Evolutionary conservation across 2,113 vertebrate species (phyloP).

Genomic region (Phaetusa simplex): DNA sequence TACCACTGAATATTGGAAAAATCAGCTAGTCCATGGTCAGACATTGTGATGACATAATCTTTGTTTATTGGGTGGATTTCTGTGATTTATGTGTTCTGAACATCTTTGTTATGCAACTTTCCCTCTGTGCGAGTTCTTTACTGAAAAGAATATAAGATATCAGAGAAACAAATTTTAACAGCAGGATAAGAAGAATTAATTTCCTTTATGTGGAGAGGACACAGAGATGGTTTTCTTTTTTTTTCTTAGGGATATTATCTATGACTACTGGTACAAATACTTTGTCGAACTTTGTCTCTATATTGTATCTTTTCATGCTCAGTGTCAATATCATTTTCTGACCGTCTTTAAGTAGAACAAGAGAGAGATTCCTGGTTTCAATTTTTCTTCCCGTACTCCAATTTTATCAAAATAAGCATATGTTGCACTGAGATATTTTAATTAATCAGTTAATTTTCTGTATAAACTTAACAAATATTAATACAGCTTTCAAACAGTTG

Average conservation of each 20-base stretch:
- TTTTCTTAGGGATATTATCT: background rate
- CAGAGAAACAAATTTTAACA: background rate
- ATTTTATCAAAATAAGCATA: background rate
- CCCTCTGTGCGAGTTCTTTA: background rate
- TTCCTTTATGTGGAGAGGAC: background rate
- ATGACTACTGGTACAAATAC: background rate
- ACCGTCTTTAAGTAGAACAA: background rate
- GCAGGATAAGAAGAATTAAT: background rate
- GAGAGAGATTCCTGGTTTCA: background rate
- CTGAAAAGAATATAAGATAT: background rate
- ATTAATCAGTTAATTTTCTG: background rate
- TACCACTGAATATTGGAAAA: background rate
- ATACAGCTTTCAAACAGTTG: background rate
- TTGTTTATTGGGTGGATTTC: background rate
- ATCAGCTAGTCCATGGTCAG: background rate
- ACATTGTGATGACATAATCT: background rate
- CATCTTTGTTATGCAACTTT: background rate
- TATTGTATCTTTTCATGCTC: background rate
- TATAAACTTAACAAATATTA: background rate
- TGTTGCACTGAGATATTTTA: background rate
- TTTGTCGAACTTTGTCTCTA: background rate
- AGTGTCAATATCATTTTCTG: background rate
- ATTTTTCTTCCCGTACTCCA: background rate
- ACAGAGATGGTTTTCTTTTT: background rate
- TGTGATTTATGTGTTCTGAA: background rate